phyloP scores from a whole-genome alignment of 2,797 vertebrate species.

The Pyrocephalus nanus region DNA sequence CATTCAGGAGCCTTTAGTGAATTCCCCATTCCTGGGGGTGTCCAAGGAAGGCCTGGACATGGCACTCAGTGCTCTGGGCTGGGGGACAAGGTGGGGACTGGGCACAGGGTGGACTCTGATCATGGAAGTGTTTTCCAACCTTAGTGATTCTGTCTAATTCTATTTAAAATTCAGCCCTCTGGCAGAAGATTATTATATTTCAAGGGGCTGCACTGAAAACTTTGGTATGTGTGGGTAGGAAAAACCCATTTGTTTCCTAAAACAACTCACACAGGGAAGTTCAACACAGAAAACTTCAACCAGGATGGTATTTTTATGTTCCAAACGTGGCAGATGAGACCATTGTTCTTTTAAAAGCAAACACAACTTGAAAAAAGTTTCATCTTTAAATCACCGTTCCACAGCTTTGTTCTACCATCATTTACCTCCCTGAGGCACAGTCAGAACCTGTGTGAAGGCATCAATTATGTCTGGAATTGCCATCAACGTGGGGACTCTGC shows the following conservation, averaged over 20 bases:
- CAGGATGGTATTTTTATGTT: background rate
- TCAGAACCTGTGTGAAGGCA: background rate
- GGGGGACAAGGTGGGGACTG: background rate
- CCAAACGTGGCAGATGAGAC: too few species aligned
- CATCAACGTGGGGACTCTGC: background rate
- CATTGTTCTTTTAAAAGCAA: background rate
- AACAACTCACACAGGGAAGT: background rate
- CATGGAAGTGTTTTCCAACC: background rate
- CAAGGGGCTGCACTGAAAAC: background rate
- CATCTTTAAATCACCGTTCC: background rate
- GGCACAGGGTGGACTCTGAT: background rate
- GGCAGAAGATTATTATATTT: background rate
- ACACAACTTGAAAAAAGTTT: too few species aligned
- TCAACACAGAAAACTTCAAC: fast-evolving
- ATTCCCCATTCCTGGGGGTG: background rate
- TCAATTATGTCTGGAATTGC: background rate
- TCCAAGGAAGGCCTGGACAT: background rate
- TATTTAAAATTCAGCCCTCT: background rate
- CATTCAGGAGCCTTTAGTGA: background rate
- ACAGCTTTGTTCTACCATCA: background rate
- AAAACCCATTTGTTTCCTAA: background rate
- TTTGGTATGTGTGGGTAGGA: background rate
- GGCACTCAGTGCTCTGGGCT: background rate
- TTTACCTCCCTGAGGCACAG: background rate
- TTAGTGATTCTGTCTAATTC: too few species aligned